Percentiles rank a stretch among this genome's conserved stretches.
phyloP scores from a whole-genome alignment of 2,113 vertebrate species.

The Aleadryas rufinucha region DNA sequence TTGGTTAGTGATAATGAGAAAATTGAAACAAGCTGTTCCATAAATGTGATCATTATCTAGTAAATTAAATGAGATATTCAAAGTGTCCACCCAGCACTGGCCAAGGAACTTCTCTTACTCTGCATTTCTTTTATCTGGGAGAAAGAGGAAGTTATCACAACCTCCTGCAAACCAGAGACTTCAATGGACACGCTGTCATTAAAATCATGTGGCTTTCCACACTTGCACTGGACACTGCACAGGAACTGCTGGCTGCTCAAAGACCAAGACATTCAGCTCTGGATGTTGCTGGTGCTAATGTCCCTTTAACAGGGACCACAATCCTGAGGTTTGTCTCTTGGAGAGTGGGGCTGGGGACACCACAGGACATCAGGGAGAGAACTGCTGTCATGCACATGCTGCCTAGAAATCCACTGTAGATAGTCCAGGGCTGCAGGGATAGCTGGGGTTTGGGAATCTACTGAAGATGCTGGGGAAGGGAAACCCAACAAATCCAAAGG shows the following conservation, averaged over 20 bases:
- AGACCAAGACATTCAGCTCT: background rate
- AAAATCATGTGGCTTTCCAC: background rate
- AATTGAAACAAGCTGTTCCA: conserved; percentile 53
- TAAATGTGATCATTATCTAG: conserved; percentile 49
- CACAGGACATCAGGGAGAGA: accelerated
- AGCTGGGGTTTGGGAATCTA: background rate
- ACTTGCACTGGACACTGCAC: background rate
- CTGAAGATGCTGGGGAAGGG: background rate
- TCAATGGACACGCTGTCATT: background rate
- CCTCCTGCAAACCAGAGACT: background rate
- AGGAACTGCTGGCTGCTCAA: background rate
- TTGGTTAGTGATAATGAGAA: conserved; percentile 33
- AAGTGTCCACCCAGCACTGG: conserved; percentile 19
- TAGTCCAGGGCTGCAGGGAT: background rate
- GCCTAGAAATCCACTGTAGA: background rate
- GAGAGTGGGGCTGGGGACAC: background rate
- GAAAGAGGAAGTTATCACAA: conserved; percentile 8
- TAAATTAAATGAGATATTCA: conserved; percentile 54
- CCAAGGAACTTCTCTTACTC: conserved; percentile 1
- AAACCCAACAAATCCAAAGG: background rate
- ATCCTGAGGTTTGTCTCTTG: background rate
- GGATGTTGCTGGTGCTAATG: background rate
- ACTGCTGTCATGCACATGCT: background rate
- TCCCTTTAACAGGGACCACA: background rate
- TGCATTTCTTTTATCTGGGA: background rate